Percentiles rank a stretch among this genome's conserved stretches.
Conservation (phyloP, 2,113 vertebrate genomes). For the Bostrychus sinensis region DNA sequence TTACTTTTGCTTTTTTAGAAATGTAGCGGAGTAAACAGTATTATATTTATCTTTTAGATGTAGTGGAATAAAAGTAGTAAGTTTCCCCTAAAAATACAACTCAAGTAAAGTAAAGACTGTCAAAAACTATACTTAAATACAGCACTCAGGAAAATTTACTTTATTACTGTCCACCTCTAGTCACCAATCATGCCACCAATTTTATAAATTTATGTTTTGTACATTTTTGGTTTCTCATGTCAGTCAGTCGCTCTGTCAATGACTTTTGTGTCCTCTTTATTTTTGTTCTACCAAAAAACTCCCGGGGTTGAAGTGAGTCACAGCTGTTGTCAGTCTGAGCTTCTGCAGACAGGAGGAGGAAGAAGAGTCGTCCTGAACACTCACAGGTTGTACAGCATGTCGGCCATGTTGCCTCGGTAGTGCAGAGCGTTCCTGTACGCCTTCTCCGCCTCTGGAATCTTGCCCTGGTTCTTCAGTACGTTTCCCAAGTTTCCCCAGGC, state of each 20-base stretch:
- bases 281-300: constrained; percentile 10
- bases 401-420: constrained; percentile 99
- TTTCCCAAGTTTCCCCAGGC: constrained; percentile 99
- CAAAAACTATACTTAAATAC: no score
- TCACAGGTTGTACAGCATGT: constrained; percentile 99
- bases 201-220: constrained; percentile 37
- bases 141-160: no score
- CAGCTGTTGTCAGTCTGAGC: constrained; percentile 16
- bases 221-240: constrained; percentile 11
- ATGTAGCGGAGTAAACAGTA: no score
- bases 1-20: no score
- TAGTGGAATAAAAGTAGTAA: no score
- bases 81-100: no score
- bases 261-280: constrained; percentile 2
- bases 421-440: constrained; percentile 97
- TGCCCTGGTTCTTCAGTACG: constrained; percentile 98
- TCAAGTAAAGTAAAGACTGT: no score
- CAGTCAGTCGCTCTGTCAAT: constrained; percentile 7
- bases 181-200: no score
- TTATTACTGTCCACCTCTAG: no score
- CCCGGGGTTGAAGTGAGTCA: constrained; percentile 31
- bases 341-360: constrained; percentile 14
- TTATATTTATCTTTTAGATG: no score
- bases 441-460: constrained; percentile 93
- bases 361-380: constrained; percentile 67